A percentile compares a stretch with the other conserved stretches of the same genome.
Evolutionary conservation across 2,113 vertebrate genomes (phyloP).

Genomic region (Heptranchias perlo): DNA sequence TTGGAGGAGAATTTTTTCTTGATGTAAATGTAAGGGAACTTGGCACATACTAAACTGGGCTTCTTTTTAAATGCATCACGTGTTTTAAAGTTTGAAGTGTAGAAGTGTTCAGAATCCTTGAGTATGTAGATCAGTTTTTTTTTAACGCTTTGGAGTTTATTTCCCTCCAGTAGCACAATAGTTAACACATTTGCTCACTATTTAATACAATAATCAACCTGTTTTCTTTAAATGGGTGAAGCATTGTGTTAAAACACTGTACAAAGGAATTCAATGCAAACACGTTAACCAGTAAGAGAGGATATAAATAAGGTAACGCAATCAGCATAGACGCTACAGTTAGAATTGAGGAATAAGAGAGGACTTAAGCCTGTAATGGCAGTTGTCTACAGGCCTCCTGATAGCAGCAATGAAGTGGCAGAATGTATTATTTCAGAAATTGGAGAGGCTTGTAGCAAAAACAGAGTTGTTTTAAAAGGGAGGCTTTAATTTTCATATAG

Average conservation of each 20-base stretch:
- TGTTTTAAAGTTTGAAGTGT: not conserved
- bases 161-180: not conserved
- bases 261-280: not conserved
- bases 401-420: no score
- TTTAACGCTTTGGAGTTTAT: not conserved
- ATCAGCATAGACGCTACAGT: no score
- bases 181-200: not conserved
- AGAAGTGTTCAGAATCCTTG: not conserved
- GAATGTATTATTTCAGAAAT: no score
- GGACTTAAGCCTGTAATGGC: no score
- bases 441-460: no score
- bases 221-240: not conserved
- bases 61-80: not conserved
- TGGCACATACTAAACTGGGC: not conserved
- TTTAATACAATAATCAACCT: not conserved
- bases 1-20: not conserved
- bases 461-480: no score
- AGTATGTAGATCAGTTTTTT: not conserved
- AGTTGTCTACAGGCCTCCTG: no score
- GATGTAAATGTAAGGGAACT: not conserved
- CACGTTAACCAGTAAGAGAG: not conserved
- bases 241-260: not conserved
- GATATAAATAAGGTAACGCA: no score
- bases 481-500: no score
- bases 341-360: no score